Conservation (phyloP, 1,140 invertebrate genomes). For the Aricia agestis region DNA sequence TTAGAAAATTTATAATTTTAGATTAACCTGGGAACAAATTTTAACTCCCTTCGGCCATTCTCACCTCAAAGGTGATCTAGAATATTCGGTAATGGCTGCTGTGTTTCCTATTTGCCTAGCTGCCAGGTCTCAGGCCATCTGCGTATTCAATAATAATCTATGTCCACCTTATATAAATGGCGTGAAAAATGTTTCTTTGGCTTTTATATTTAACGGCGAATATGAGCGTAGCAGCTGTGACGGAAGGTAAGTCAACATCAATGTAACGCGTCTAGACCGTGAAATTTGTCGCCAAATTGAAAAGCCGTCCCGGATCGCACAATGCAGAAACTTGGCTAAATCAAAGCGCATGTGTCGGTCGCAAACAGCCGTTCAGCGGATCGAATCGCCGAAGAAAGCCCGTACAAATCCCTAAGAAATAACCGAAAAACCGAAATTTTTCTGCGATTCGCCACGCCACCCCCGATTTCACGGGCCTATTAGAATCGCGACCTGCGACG, state of each 20-base stretch:
- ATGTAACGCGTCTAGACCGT: conserved; percentile 67
- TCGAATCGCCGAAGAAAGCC: conserved; percentile 71
- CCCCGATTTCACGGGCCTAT: conserved; percentile 55
- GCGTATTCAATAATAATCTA: background rate
- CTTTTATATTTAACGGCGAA: conserved; percentile 14
- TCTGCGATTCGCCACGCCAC: conserved; percentile 66
- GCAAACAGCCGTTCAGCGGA: conserved; percentile 69
- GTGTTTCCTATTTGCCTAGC: background rate
- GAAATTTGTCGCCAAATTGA: conserved; percentile 69
- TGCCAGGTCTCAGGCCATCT: background rate
- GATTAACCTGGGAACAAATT: too few relatives aligned
- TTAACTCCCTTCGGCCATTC: too few relatives aligned
- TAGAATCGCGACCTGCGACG: conserved; percentile 23
- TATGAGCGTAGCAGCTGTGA: conserved; percentile 66
- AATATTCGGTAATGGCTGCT: too few relatives aligned
- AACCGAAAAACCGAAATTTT: conserved; percentile 76
- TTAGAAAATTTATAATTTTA: too few relatives aligned
- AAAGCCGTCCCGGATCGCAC: conserved; percentile 60
- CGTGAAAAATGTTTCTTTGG: conserved; percentile 12
- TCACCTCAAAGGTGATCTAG: too few relatives aligned
- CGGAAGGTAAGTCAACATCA: conserved; percentile 74
- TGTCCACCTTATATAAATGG: background rate
- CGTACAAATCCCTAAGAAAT: conserved; percentile 74
- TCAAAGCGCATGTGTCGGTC: conserved; percentile 72
- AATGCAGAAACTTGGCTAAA: conserved; percentile 49